Percentiles rank a stretch among this genome's conserved stretches.
phyloP scores from a whole-genome alignment of 2,113 vertebrate species.

The Mastomys coucha region DNA sequence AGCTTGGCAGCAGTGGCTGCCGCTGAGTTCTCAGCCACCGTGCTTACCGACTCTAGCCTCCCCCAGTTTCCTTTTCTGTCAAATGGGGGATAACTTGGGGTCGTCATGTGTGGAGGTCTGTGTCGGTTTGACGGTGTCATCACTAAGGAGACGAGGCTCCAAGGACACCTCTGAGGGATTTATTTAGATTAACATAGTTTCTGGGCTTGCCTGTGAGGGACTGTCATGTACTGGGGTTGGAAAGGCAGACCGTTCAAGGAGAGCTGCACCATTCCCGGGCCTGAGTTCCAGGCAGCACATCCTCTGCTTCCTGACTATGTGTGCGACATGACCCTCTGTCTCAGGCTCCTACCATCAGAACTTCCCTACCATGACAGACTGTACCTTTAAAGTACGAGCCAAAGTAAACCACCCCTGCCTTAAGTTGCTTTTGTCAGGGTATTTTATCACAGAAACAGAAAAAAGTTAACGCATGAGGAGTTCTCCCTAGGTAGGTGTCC shows the following conservation, averaged over 20 bases:
- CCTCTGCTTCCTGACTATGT: not conserved
- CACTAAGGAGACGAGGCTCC: not conserved
- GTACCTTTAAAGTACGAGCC: not conserved
- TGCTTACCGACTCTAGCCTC: not conserved
- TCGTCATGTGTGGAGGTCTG: too few relatives aligned
- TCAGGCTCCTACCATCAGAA: too few relatives aligned
- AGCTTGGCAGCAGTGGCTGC: not conserved
- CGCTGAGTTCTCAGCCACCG: not conserved
- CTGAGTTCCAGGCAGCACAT: not conserved
- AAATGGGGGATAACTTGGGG: slow-evolving; percentile 4
- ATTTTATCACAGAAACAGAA: not conserved
- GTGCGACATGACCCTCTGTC: not conserved
- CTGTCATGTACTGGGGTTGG: not conserved
- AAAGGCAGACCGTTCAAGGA: too few relatives aligned
- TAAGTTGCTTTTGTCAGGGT: not conserved
- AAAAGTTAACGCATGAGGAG: not conserved
- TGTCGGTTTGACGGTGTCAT: not conserved
- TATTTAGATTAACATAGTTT: not conserved
- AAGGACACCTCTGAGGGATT: not conserved
- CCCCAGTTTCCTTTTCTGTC: not conserved
- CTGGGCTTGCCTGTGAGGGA: not conserved
- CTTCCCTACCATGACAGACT: not conserved
- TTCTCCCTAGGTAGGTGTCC: not conserved
- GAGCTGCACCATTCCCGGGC: not conserved
- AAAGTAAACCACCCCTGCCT: not conserved